These are phyloP conservation scores for Microdon myrmicae DNA, from an alignment of 2,888 invertebrate genomes.

Conservation along the genomic window DNA sequence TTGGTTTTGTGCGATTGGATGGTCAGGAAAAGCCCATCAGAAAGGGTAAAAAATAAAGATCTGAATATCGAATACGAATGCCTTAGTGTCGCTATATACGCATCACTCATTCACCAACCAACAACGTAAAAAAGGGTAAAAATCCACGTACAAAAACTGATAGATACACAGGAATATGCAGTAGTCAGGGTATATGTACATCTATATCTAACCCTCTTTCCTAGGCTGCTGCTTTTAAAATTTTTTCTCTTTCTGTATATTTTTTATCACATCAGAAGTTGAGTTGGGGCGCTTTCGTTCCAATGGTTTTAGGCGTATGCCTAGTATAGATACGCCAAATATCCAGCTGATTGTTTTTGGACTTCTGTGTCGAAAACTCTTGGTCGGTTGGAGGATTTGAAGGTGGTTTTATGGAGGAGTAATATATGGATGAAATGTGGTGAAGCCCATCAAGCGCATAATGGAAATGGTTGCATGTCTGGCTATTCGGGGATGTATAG, in stretches of 20 bases:
- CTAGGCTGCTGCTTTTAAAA: slow-evolving; percentile 14
- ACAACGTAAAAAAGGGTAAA: slow-evolving; percentile 24
- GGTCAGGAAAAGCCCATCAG: slow-evolving; percentile 17
- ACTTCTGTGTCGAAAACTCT: slow-evolving; percentile 41
- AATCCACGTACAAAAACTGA: slow-evolving; percentile 46
- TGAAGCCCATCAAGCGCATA: slow-evolving; percentile 49
- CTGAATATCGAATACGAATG: slow-evolving; percentile 40
- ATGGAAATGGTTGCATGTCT: slow-evolving; percentile 46
- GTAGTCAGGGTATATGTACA: slow-evolving; percentile 32
- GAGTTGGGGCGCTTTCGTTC: too few species aligned
- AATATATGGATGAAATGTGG: slow-evolving; percentile 20
- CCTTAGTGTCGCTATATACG: slow-evolving; percentile 46
- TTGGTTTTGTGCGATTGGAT: slow-evolving; percentile 46
- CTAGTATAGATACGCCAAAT: slow-evolving; percentile 19
- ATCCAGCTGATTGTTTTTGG: slow-evolving; percentile 40
- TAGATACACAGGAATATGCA: slow-evolving; percentile 30
- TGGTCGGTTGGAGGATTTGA: slow-evolving; percentile 6
- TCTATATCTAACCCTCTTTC: slow-evolving; percentile 39
- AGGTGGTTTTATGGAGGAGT: slow-evolving; percentile 17
- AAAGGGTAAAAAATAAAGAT: too few species aligned
- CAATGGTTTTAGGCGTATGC: too few species aligned
- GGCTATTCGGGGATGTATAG: slow-evolving; percentile 13
- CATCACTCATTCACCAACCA: slow-evolving; percentile 41
- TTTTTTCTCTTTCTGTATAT: slow-evolving; percentile 3
- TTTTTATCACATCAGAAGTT: too few species aligned